phyloP scores from a whole-genome alignment of 2,888 invertebrate genomes.

The Bruchidius siliquastri region DNA sequence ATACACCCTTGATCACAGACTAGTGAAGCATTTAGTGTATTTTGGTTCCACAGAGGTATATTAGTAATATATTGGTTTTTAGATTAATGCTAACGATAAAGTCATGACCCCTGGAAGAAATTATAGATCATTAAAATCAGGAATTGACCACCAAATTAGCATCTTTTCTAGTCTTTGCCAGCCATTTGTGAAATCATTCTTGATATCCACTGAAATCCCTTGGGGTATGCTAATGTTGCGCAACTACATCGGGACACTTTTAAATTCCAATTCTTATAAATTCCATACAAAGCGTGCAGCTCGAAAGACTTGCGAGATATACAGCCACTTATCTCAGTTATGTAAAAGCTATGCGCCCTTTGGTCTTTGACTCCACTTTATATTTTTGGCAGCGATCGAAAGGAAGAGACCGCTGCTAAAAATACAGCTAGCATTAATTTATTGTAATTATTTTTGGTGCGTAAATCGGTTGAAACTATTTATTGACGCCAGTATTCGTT shows the following conservation, averaged over 20 bases:
- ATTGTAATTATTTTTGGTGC: background rate
- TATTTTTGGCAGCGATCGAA: background rate
- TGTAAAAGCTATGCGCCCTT: background rate
- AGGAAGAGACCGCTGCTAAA: background rate
- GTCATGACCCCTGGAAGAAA: too few species aligned
- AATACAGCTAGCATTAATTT: background rate
- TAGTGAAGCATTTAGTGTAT: too few species aligned
- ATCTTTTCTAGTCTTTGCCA: too few species aligned
- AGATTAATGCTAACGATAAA: too few species aligned
- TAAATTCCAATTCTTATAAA: background rate
- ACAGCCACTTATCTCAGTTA: background rate
- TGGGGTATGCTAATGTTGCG: too few species aligned
- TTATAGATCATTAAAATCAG: too few species aligned
- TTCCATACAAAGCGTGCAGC: background rate
- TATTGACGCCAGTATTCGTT: background rate
- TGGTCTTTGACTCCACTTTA: background rate
- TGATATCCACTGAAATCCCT: too few species aligned
- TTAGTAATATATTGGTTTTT: too few species aligned
- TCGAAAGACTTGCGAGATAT: background rate
- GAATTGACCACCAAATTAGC: too few species aligned
- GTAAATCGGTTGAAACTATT: background rate
- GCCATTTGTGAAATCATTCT: too few species aligned
- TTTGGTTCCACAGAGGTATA: too few species aligned
- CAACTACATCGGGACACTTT: background rate
- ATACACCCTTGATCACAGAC: too few species aligned